Evolutionary conservation across 2,113 vertebrate species (phyloP).

Genomic region (Jaculus jaculus): DNA sequence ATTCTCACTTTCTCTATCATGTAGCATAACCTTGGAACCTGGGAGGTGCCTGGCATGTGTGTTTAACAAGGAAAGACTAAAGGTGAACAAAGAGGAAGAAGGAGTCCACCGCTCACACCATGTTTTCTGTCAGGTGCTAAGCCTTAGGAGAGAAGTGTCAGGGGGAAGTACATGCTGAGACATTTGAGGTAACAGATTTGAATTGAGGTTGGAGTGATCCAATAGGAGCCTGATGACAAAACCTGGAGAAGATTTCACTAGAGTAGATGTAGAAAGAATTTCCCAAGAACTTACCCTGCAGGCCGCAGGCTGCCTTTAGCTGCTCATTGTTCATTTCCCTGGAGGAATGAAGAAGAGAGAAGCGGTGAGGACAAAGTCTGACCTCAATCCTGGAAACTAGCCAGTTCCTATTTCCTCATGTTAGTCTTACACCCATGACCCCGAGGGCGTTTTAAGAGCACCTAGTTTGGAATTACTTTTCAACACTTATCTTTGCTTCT

Average conservation of each 20-base stretch:
- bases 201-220: background rate
- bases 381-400: background rate
- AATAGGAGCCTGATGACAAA: background rate
- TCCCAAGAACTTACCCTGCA: background rate
- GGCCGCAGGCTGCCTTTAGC: background rate
- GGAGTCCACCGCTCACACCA: background rate
- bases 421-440: background rate
- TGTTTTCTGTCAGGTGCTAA: background rate
- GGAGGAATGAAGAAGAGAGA: constrained; percentile 11
- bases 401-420: background rate
- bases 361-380: background rate
- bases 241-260: background rate
- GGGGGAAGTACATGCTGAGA: background rate
- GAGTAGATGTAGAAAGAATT: constrained; percentile 16
- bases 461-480: background rate
- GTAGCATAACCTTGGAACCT: background rate
- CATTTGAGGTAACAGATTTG: background rate
- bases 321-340: background rate
- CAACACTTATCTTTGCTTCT: background rate
- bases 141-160: background rate
- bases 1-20: background rate
- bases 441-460: background rate
- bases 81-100: background rate
- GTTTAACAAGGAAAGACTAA: background rate
- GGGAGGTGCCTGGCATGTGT: background rate